phyloP scores from a whole-genome alignment of 2,888 invertebrate genomes.

The Caenorhabditis sp. region DNA sequence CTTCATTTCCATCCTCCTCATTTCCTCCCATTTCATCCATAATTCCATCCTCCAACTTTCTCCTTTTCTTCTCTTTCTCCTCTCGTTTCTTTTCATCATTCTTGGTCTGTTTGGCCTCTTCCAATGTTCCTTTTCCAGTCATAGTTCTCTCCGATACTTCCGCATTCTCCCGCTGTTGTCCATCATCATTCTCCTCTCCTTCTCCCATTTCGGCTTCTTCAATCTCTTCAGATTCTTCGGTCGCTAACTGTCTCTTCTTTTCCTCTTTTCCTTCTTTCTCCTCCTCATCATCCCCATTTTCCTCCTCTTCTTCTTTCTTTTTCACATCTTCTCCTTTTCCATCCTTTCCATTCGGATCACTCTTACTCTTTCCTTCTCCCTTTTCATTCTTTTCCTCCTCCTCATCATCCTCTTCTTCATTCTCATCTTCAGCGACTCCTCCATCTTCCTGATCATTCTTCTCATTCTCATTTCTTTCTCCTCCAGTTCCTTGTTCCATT shows the following conservation, averaged over 20 bases:
- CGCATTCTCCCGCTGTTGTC: slow-evolving; percentile 49
- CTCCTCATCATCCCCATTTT: slow-evolving; percentile 22
- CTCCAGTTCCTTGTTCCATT: slow-evolving; percentile 38
- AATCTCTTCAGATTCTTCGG: slow-evolving; percentile 30
- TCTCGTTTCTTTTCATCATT: slow-evolving; percentile 33
- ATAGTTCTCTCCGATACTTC: slow-evolving; percentile 43
- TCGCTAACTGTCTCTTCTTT: slow-evolving; percentile 39
- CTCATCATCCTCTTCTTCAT: slow-evolving; percentile 41
- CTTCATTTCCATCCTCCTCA: slow-evolving; percentile 45
- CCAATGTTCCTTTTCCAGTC: slow-evolving; percentile 59
- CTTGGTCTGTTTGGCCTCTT: slow-evolving; percentile 58
- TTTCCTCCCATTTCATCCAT: slow-evolving; percentile 30
- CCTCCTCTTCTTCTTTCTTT: slow-evolving; percentile 32
- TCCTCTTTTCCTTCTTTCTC: slow-evolving; percentile 30
- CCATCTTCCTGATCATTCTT: slow-evolving; percentile 44
- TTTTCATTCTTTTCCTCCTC: slow-evolving; percentile 40
- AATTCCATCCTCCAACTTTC: slow-evolving; percentile 28
- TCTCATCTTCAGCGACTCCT: slow-evolving; percentile 34
- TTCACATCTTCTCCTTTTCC: slow-evolving; percentile 40
- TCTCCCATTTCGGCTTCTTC: slow-evolving; percentile 50
- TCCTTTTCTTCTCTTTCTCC: slow-evolving; percentile 31
- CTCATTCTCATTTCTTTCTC: slow-evolving; percentile 47
- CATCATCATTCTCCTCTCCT: slow-evolving; percentile 52
- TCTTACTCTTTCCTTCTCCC: slow-evolving; percentile 48
- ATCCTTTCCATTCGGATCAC: slow-evolving; percentile 68